Base-by-base conservation (phyloP, 2,797 vertebrate genomes). In the Leptoclinus maculatus region DNA sequence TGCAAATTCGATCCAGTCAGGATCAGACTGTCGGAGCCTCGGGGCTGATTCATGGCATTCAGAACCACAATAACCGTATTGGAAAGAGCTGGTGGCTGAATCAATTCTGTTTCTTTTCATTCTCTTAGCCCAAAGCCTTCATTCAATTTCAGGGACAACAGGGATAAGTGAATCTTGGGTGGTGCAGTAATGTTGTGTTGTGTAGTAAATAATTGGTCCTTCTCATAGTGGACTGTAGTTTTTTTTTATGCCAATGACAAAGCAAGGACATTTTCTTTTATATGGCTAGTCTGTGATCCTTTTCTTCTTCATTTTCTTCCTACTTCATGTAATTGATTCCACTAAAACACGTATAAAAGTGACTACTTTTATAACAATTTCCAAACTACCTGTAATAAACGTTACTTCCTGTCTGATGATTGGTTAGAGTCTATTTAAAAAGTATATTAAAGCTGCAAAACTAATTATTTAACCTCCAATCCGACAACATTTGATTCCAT, bases 71-170 rank as follows among this genome's bases (percentile, higher is more conserved):
- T 76, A 66, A 72, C 45, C 62, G 53, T 49, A 67, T 69, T 89
- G 77, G 79, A 84, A 78, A 83, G 45, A 69, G 62, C 79, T 71
- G 43, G 38, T 84, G 71, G 84, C 27, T 63, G 59, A 83, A 88
- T 90, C 80, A 32, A 80, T 88, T 81, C 43, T 54, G 36, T 74
- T 87, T 65, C 49, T 84, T 76, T 83, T 78, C 45, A 71, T 69
- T 83, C 51, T 78, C 66, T 71, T 67, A 68, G 41, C 63, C 59
- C 7, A 45, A 64, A 80, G 70, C 71, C 66, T 80, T 76, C 59
- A 76, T 77, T 86, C 71, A 74, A 36, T 90, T 75, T 81, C 78
- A 85, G 78, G 75, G 88, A 86, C 78, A 80, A 66, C 69, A 39
- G 53, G 73, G 68, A 79, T 80, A 79, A 76, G 75, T 86, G 66